Base-by-base conservation (phyloP, 2,888 invertebrate genomes). In the Diarsia brunnea region DNA sequence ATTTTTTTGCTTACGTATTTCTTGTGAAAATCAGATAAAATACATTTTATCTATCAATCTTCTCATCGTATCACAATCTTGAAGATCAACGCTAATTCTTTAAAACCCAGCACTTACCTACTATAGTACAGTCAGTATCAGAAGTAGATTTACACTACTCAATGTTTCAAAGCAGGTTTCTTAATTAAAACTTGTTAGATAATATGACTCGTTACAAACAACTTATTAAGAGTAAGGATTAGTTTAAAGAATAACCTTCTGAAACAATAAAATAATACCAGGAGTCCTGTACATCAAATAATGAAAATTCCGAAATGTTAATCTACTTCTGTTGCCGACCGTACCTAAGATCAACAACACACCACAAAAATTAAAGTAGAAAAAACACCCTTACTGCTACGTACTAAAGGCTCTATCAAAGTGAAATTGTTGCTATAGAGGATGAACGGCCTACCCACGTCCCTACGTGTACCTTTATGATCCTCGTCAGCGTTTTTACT, bases 401-500 rank as follows among this genome's bases (percentile, higher is more conserved):
- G 21, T 21, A 51, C 45, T 45, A 69, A 51, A 51, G 51, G 4
- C 12, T 12, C 4, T 51, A 51, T 51, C 10, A 8, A 51, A 45
- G 4, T 45, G 12, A 45, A 60, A 68, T 21, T 21, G 8, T 61
- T 47, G 31, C 70, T 7, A 19, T 47, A 61, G 60, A 27, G 45
- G 51, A 24, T 24, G 21, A 14, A 12, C 21, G 31, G 45, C 47
- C n/a, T n/a, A 55, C 43, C 43, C 38, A 61, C 21, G 27, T n/a
- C 49, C 43, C 43, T 53, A 61, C 24, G 38, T 43, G 19, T 64
- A 61, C 38, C 45, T 76, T 60, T 60, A 63, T 21, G 49, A 55
- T 21, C 47, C 11, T 24, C 64, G 82, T 75, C 90, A 91, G 90
- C 90, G 71, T 43, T 75, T 76, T 86, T 79, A 92, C 82, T 90